Percentiles rank a stretch among this genome's conserved stretches.
phyloP scores from a whole-genome alignment of 2,888 invertebrate species.

The Oxystoma pomonae region DNA sequence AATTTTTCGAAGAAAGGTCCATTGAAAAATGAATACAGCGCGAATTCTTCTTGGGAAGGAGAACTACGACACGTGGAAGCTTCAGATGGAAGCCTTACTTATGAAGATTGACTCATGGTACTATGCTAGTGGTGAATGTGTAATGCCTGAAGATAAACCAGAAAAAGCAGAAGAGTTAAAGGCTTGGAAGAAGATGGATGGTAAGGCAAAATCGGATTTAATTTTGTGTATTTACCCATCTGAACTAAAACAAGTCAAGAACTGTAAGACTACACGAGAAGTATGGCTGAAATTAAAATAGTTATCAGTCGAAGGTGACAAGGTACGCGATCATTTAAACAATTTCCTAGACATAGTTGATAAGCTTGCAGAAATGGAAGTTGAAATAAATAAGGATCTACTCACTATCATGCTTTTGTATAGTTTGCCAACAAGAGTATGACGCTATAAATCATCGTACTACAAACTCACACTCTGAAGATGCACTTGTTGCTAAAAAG shows the following conservation, averaged over 20 bases:
- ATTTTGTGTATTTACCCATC: slow-evolving; percentile 28
- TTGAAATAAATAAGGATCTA: slow-evolving; percentile 35
- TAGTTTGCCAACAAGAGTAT: slow-evolving; percentile 33
- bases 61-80: slow-evolving; percentile 24
- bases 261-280: slow-evolving; percentile 35
- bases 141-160: neutral
- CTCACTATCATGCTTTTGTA: slow-evolving; percentile 38
- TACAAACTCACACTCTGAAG: too few relatives aligned
- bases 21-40: too few relatives aligned
- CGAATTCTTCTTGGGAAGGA: too few relatives aligned
- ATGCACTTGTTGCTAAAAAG: too few relatives aligned
- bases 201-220: slow-evolving; percentile 26
- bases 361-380: slow-evolving; percentile 37
- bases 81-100: slow-evolving; percentile 24
- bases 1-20: too few relatives aligned
- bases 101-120: slow-evolving; percentile 21
- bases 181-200: slow-evolving; percentile 15
- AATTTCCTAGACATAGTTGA: slow-evolving; percentile 40
- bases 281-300: slow-evolving; percentile 40
- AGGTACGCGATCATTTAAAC: slow-evolving; percentile 31
- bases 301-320: slow-evolving; percentile 29
- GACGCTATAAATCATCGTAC: too few relatives aligned
- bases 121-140: slow-evolving; percentile 17
- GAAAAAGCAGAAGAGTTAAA: neutral
- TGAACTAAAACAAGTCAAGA: slow-evolving; percentile 36